Evolutionary conservation across 2,888 invertebrate genomes (phyloP), one percentile per base, ranked within the genome.

Genomic region (Tetranychus truncatus): DNA sequence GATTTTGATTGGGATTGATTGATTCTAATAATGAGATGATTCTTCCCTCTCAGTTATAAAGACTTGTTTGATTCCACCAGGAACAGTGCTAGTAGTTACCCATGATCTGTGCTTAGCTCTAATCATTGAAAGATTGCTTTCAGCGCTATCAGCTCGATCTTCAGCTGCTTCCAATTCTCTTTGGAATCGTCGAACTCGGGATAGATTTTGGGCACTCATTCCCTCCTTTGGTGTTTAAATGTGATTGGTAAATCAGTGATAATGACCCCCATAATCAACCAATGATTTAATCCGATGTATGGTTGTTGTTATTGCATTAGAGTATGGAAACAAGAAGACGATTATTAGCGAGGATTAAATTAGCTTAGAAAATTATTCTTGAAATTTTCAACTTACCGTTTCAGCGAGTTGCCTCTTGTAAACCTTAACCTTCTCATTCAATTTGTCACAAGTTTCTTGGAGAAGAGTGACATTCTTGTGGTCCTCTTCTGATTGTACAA

Each of bases 81-180:
- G 92, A 81, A 92, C 90, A 81, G 91, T 88, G 84, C 90, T 91
- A 84, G 92, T 92, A 87, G 93, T 93, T 82, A 94, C 93, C 86
- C 94, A 94, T 84, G 93, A 92, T 87, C 95, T 93, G 87, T 95
- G 95, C 87, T 96, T 95, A 86, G 95, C 93, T 82, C 95, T 90
- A 87, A 95, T 94, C 84, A 95, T 87, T 81, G 90, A 89, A 84
- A 95, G 87, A 71, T 77, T 77, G 65, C 74, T 65, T 73, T 73
- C 95, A 81, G 95, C 95, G 81, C 88, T 88, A 82, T 95, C 95
- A 81, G 95, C 95, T 81, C 95, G 91, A 84, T 95, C 95, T 84
- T 96, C 95, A 80, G 95, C 95, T 75, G 95, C 95, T 84, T 96
- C 95, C 83, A 96, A 86, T 85, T 96, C 95, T 81, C 95, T 89